These are phyloP conservation scores for Myrmecobius fasciatus DNA, from an alignment of 2,113 vertebrate genomes.

Conservation along the genomic window DNA sequence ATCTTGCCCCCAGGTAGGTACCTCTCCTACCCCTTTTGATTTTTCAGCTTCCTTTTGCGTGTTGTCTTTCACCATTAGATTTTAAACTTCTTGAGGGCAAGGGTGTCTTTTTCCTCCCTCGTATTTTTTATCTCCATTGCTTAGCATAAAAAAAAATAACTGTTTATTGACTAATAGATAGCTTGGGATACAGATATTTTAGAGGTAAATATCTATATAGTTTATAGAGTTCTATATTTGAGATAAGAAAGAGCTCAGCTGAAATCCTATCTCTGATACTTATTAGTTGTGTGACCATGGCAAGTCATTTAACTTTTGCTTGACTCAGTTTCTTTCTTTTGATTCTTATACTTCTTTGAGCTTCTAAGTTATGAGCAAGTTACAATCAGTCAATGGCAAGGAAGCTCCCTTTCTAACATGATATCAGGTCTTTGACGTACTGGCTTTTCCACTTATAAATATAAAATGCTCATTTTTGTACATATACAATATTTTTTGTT, in stretches of 20 bases:
- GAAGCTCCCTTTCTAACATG: neutral
- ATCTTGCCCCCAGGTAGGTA: too few species aligned
- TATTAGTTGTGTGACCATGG: neutral
- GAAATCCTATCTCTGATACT: neutral
- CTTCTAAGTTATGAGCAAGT: neutral
- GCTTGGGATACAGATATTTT: neutral
- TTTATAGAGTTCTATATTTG: neutral
- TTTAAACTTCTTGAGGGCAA: neutral
- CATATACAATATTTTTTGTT: neutral
- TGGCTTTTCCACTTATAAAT: neutral
- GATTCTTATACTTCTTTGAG: neutral
- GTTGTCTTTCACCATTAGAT: neutral
- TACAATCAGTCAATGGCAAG: neutral
- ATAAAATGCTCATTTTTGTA: neutral
- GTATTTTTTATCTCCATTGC: neutral
- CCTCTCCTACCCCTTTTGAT: too few species aligned
- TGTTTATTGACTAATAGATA: too few species aligned
- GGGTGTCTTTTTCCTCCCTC: neutral
- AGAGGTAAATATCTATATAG: neutral
- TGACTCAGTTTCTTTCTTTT: neutral
- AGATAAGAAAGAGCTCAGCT: neutral
- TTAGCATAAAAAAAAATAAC: too few species aligned
- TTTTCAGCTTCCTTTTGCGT: too few species aligned
- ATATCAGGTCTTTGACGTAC: neutral
- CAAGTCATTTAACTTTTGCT: too few species aligned